phyloP scores from a whole-genome alignment of 64 coral and sea anemone genomes.

The Orbicella faveolata region DNA sequence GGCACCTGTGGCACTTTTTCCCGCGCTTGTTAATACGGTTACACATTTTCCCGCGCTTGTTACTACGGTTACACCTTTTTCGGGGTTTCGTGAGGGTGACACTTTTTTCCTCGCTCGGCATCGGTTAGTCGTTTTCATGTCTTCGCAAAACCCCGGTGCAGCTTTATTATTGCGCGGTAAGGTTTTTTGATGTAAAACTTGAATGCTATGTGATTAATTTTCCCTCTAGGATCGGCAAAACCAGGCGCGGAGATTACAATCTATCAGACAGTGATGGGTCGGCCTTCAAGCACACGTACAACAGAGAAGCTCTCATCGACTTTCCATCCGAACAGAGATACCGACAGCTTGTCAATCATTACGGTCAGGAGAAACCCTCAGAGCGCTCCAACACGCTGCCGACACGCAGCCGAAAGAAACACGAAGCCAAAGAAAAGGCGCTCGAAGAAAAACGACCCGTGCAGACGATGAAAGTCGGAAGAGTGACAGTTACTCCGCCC shows the following conservation, averaged over 20 bases:
- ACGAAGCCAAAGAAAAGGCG: slow-evolving; percentile 1
- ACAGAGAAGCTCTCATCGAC: slow-evolving; percentile 60
- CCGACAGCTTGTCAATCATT: slow-evolving; percentile 65
- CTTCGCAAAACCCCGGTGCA: not conserved
- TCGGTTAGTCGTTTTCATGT: too few species aligned
- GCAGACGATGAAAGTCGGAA: slow-evolving; percentile 38
- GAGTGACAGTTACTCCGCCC: slow-evolving; percentile 58
- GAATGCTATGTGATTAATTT: not conserved
- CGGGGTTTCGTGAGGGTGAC: too few species aligned
- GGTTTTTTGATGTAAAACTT: too few species aligned
- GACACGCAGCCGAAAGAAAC: slow-evolving; percentile 24
- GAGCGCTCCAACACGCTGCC: slow-evolving; percentile 25
- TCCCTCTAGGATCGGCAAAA: slow-evolving; percentile 49
- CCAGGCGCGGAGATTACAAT: slow-evolving; percentile 44
- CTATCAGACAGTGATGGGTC: slow-evolving; percentile 39
- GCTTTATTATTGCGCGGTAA: not conserved
- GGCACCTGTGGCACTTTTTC: too few species aligned
- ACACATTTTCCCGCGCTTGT: too few species aligned
- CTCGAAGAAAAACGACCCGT: not conserved
- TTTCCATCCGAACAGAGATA: slow-evolving; percentile 66
- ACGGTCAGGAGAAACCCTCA: slow-evolving; percentile 30
- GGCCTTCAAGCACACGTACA: slow-evolving; percentile 31
- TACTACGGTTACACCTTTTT: too few species aligned
- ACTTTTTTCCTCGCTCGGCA: too few species aligned
- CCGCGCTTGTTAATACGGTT: too few species aligned